Conservation (phyloP, 2,888 invertebrate genomes). For the Rhingia rostrata region DNA sequence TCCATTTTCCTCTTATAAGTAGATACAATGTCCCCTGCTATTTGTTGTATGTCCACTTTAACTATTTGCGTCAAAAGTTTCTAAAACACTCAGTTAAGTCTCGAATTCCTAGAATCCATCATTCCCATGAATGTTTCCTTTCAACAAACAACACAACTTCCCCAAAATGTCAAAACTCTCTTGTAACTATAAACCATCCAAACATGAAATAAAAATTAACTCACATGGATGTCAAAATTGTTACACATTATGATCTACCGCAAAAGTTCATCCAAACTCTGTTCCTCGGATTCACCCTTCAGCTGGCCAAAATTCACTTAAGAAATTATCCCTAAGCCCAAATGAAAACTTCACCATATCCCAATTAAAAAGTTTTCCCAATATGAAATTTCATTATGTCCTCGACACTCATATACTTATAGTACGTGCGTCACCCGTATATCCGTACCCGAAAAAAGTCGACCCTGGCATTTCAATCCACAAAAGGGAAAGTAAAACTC, state of each 20-base stretch:
- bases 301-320: slow-evolving; percentile 57
- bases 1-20: too few relatives aligned
- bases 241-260: not conserved
- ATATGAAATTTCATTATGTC: slow-evolving; percentile 67
- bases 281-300: not conserved
- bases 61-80: too few relatives aligned
- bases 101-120: too few relatives aligned
- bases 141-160: too few relatives aligned
- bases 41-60: too few relatives aligned
- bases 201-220: too few relatives aligned
- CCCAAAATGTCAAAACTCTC: too few relatives aligned
- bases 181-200: too few relatives aligned
- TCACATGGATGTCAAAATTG: not conserved
- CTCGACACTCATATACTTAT: slow-evolving; percentile 25
- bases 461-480: not conserved
- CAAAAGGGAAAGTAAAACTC: slow-evolving; percentile 36
- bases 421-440: not conserved
- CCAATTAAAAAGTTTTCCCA: slow-evolving; percentile 75
- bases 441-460: slow-evolving; percentile 20
- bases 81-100: too few relatives aligned
- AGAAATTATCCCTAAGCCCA: slow-evolving; percentile 55
- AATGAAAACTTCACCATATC: slow-evolving; percentile 67
- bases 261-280: not conserved
- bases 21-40: too few relatives aligned
- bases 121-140: too few relatives aligned